Evolutionary conservation across 2,797 vertebrate genomes (phyloP), one percentile per base, ranked within the genome.

Genomic region (Manis javanica): DNA sequence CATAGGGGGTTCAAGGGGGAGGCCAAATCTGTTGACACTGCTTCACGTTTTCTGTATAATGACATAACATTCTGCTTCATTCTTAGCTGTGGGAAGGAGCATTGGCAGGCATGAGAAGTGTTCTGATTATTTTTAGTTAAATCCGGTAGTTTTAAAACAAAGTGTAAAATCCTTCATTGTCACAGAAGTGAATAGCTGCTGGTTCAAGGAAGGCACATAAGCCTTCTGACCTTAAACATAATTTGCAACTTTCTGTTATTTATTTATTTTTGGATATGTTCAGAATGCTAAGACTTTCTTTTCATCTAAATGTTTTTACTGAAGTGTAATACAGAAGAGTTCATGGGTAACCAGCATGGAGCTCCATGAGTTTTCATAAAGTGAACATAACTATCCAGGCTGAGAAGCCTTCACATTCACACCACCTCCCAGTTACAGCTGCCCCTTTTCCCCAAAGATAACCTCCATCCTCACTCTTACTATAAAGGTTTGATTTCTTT

Each of bases 251-350:
- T 98, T 98, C 93, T 98, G 57, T 49, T 46, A 19, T 82, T 63
- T n/a, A n/a, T 12, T 42, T 37, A 89, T 98, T 26, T 98, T 98
- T 98, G 98, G 97, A 96, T 98, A 98, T 98, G 98, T 98, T 98
- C 98, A 98, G 98, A 98, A 81, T 1, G 34, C n/a, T 29, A 23
- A 57, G 29, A 37, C 42, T 82, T 87, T 37, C 34, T 55, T 74
- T 63, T 75, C 49, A 46, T 46, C 16, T 14, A 34, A 37, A 42
- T 68, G n/a, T n/a, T 90, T 90, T 37, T 16, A 55, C 0, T 26
- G 79, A 81, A 75, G 24, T 6, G 3, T 82, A 37, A 14, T 9
- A 24, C 12, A 31, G 66, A 46, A 42, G 24, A 37, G 15, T 10
- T 5, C 18, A 19, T 4, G 18, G 2, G 31, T 1, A 39, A 7